Evolutionary conservation across 2,888 invertebrate genomes (phyloP), one percentile per base, ranked within the genome.

Genomic region (Tyria jacobaeae): DNA sequence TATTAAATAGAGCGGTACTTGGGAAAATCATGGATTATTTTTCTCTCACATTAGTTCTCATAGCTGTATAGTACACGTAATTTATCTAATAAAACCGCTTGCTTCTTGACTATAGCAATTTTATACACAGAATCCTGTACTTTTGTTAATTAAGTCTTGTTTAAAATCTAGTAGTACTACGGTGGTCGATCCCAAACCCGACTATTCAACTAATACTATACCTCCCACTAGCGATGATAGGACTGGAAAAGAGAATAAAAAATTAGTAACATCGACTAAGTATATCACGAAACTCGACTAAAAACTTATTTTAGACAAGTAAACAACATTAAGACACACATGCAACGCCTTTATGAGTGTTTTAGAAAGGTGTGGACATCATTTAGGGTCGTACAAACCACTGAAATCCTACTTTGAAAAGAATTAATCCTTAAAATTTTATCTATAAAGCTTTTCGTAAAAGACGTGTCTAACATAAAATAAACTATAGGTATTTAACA

Each of bases 171-270:
- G 31, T 57, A 60, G 31, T 64, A 17, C 68, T 75, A 77, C 70
- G 70, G 75, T 69, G 75, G 71, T 66, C 61, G 49, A 54, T 56
- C 75, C 76, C 61, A 53, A 41, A 57, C 61, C 77, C 63, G 41
- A 75, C 66, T 71, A 75, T 44, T 48, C 50, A 31, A 57, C 70
- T 74, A 72, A 68, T 54, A 63, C 67, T 70, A 71, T 14, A 60
- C 6, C 55, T 31, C 31, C 61, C 55, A 14, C 60, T 64, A 63
- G 57, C 60, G 62, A 24, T 53, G 51, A 62, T 52, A 57, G 41
- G 14, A 55, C 75, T 74, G 75, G 21, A 71, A 74, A 62, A 21
- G 44, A 10, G 57, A 66, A 70, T 51, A 31, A 1, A n/a, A 7
- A 5, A 24, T 58, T n/a, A 21, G 50, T 41, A 25, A 44, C 10